Conservation (phyloP, 2,113 vertebrate genomes). For the Dipodomys spectabilis region DNA sequence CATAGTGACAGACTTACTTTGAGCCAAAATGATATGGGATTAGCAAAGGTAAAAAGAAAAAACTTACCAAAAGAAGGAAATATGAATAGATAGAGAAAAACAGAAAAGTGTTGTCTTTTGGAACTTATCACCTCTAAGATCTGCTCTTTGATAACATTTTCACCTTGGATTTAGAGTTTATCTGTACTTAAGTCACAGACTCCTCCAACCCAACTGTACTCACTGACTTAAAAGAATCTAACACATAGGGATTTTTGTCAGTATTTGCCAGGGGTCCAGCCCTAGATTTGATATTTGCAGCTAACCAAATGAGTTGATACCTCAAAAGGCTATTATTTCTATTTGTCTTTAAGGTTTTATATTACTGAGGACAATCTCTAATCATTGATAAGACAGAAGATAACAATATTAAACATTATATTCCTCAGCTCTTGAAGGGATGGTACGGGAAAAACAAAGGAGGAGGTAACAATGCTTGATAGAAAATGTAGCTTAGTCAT, state of each 20-base stretch:
- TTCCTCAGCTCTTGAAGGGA: not conserved
- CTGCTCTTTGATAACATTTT: constrained; percentile 22
- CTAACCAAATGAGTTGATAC: not conserved
- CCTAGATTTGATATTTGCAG: not conserved
- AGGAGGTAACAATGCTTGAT: too few species aligned
- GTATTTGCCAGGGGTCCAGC: not conserved
- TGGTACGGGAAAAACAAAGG: too few species aligned
- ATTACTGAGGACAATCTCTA: not conserved
- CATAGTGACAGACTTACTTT: constrained; percentile 17
- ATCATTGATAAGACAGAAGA: not conserved
- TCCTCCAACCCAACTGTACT: not conserved
- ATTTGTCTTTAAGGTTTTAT: not conserved
- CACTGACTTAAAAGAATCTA: not conserved
- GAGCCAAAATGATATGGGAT: constrained; percentile 27
- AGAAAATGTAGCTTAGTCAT: too few species aligned
- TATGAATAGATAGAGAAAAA: not conserved
- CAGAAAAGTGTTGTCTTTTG: not conserved
- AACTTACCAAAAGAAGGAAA: constrained; percentile 32
- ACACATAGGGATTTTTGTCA: not conserved
- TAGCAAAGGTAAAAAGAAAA: constrained; percentile 8
- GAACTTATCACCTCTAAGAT: not conserved
- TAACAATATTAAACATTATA: not conserved
- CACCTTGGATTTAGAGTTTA: constrained; percentile 37
- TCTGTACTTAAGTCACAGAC: not conserved
- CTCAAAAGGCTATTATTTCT: not conserved